A percentile compares a stretch with the other conserved stretches of the same genome.
These are phyloP conservation scores for Acinonyx jubatus DNA, from an alignment of 2,113 vertebrate genomes.

Conservation along the genomic window DNA sequence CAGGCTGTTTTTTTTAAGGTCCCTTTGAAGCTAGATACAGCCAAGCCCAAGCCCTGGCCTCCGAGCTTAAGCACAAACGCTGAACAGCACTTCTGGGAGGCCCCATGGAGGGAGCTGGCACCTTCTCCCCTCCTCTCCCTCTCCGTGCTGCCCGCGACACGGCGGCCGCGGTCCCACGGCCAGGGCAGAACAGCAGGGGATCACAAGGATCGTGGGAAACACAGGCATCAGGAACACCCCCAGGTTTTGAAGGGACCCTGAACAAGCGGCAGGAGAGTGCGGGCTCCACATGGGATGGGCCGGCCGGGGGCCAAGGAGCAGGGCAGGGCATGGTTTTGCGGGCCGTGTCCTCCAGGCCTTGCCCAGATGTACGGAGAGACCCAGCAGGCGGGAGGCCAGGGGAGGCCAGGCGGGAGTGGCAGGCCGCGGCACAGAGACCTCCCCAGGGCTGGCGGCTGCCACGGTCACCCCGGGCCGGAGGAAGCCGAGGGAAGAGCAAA, in stretches of 20 bases:
- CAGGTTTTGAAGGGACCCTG: background rate
- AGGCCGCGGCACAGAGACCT: too few species aligned
- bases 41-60: too few species aligned
- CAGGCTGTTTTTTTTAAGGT: background rate
- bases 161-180: background rate
- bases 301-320: background rate
- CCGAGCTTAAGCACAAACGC: background rate
- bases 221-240: background rate
- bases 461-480: background rate
- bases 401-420: too few species aligned
- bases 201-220: background rate
- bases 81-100: background rate
- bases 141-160: fast-evolving
- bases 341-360: background rate
- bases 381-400: background rate
- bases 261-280: background rate
- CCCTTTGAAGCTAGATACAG: background rate
- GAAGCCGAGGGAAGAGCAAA: background rate
- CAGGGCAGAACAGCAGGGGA: background rate
- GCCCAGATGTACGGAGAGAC: background rate
- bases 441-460: background rate
- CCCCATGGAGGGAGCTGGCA: background rate
- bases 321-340: background rate
- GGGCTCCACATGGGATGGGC: background rate
- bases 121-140: background rate